phyloP scores from a whole-genome alignment of 2,113 vertebrate genomes.

The Poecilia latipinna region DNA sequence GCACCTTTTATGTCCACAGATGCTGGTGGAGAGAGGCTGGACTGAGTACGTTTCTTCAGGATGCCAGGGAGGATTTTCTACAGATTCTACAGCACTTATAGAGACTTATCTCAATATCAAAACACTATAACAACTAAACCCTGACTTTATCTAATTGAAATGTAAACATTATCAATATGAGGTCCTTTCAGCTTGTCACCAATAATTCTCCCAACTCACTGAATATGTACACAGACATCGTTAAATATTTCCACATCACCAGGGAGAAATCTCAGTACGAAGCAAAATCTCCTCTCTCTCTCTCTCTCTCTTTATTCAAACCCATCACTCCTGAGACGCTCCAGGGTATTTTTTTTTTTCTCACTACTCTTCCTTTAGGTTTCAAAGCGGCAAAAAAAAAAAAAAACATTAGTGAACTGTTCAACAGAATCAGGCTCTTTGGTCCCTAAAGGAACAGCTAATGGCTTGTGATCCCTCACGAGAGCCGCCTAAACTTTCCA shows the following conservation, averaged over 20 bases:
- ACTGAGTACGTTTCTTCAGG: background rate
- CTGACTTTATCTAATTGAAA: no score
- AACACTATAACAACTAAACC: no score
- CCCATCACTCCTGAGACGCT: conserved; percentile 40
- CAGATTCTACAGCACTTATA: background rate
- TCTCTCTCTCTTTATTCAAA: background rate
- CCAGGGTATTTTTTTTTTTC: conserved; percentile 22
- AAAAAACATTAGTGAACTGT: conserved; percentile 64
- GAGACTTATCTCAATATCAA: no score
- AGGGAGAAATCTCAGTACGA: conserved; percentile 1
- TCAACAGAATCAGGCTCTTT: conserved; percentile 50
- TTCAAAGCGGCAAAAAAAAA: conserved; percentile 48
- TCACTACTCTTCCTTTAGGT: conserved; percentile 37
- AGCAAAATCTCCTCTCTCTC: background rate
- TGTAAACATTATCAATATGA: no score
- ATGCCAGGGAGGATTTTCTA: background rate
- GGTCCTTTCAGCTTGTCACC: no score
- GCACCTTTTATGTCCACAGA: background rate
- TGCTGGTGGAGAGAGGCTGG: background rate
- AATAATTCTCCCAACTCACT: background rate
- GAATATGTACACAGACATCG: background rate
- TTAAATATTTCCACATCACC: background rate
- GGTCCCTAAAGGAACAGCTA: conserved; percentile 56
- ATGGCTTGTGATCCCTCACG: conserved; percentile 62
- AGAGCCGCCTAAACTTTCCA: conserved; percentile 44